Conservation (phyloP, 2,888 invertebrate genomes). For the Drosophila neonasuta region DNA sequence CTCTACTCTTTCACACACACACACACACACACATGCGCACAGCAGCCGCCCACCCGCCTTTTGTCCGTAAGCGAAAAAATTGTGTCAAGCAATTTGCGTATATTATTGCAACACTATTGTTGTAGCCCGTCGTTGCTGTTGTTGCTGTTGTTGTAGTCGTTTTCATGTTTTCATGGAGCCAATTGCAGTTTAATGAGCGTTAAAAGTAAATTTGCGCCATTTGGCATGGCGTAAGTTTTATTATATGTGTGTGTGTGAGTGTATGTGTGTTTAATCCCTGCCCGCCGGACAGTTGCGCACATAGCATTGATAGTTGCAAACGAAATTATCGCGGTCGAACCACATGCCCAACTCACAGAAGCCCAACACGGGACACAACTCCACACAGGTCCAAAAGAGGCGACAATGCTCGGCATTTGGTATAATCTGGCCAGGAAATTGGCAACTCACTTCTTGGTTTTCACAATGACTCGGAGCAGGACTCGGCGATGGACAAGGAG, state of each 20-base stretch:
- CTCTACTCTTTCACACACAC: conserved; percentile 1
- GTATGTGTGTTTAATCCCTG: conserved; percentile 37
- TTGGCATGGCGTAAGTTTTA: conserved; percentile 27
- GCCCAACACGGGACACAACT: conserved; percentile 47
- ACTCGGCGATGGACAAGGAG: not conserved
- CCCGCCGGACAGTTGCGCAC: conserved; percentile 57
- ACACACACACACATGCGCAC: conserved; percentile 18
- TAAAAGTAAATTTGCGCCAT: conserved; percentile 44
- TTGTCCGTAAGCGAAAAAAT: conserved; percentile 51
- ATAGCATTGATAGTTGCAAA: conserved; percentile 48
- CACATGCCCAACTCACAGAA: conserved; percentile 64
- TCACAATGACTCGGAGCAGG: conserved; percentile 18
- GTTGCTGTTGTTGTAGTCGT: conserved; percentile 19
- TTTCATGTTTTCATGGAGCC: conserved; percentile 50
- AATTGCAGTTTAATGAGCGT: conserved; percentile 66
- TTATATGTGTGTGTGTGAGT: conserved; percentile 3
- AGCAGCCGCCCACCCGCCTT: conserved; percentile 35
- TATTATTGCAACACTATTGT: conserved; percentile 60
- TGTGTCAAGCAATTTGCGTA: conserved; percentile 79
- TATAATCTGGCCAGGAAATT: conserved; percentile 51
- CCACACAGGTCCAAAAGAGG: conserved; percentile 56
- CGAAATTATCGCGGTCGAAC: conserved; percentile 52
- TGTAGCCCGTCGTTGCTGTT: conserved; percentile 9
- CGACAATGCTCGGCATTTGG: conserved; percentile 58
- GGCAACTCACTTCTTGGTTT: conserved; percentile 37